Evolutionary conservation across 2,113 vertebrate genomes (phyloP).

Genomic region (Varanus komodoensis): DNA sequence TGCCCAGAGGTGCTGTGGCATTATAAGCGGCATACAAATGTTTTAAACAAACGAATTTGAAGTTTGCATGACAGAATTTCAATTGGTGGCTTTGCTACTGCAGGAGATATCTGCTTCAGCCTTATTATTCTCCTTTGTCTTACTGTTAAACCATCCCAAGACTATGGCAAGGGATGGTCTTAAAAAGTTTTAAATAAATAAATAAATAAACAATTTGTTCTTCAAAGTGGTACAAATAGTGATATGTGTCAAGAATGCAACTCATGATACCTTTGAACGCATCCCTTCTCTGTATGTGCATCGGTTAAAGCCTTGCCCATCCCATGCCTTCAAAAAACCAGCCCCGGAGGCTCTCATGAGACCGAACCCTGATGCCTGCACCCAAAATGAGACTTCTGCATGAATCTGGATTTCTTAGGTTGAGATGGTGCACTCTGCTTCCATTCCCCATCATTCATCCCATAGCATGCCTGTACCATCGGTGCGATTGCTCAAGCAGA

Average conservation of each 20-base stretch:
- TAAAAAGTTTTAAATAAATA: too few relatives aligned
- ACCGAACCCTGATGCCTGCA: not conserved
- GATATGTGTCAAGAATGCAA: not conserved
- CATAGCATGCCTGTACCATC: not conserved
- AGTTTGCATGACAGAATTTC: not conserved
- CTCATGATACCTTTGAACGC: not conserved
- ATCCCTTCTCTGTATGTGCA: too few relatives aligned
- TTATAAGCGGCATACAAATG: too few relatives aligned
- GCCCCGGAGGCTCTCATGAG: not conserved
- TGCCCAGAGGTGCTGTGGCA: too few relatives aligned
- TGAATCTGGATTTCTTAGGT: not conserved
- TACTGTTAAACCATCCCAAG: not conserved
- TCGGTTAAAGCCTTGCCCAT: not conserved
- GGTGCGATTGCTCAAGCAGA: not conserved
- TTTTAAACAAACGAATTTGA: not conserved
- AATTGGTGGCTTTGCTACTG: too few relatives aligned
- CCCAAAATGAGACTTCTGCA: constrained; percentile 1
- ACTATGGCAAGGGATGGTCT: not conserved
- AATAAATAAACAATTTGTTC: too few relatives aligned
- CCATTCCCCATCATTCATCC: not conserved
- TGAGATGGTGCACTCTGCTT: not conserved
- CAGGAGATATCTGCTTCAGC: too few relatives aligned
- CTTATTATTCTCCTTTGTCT: not conserved
- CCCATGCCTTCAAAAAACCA: not conserved
- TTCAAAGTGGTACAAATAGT: too few relatives aligned